Base-by-base conservation (phyloP, 2,797 vertebrate genomes). In the Eulemur mongoz region DNA sequence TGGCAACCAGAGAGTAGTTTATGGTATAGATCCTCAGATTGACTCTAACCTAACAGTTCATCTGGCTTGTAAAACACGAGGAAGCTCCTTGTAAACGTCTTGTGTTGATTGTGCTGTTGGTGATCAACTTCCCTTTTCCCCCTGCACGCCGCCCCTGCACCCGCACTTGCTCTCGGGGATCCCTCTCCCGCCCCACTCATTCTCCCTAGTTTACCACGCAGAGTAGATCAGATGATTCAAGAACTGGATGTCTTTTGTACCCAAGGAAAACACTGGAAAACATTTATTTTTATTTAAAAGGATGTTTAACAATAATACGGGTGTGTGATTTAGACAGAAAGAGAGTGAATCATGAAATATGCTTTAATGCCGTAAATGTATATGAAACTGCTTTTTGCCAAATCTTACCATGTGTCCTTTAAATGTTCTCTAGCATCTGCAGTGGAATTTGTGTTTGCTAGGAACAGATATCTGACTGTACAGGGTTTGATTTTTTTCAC, bases 231-330 rank as follows among this genome's bases (percentile, higher is more conserved):
- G 18, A 50, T 87, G 45, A 88, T 92, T 94, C 57, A 35, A 91
- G n/a, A 86, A 59, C 38, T 45, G 75, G 43, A 32, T 87, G 43
- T 86, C n/a, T 92, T 93, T 83, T 88, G 22, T 88, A 43, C 45
- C 69, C 27, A 65, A 52, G 91, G 48, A 92, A 91, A 92, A 94
- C 20, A 83, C 23, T 45, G n/a, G 43, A 85, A 85, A 95, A 61
- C 14, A 67, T 73, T 91, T 75, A 67, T 45, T 94, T 78, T 81
- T 18, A 59, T 95, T 96, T 57, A 4, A 88, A 92, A 93, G 61
- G 23, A 32, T 96, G 23, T 90, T 93, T 90, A 83, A 79, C 82
- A 87, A 91, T 82, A 54, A 84, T 76, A n/a, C 23, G n/a, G 27
- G 57, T 69, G 15, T 95, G 45, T 82, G 43, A 69, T 69, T 93